Percentiles rank a stretch among this genome's conserved stretches.
Evolutionary conservation across 2,797 vertebrate genomes (phyloP).

Genomic region (Sebastes paucispinis): DNA sequence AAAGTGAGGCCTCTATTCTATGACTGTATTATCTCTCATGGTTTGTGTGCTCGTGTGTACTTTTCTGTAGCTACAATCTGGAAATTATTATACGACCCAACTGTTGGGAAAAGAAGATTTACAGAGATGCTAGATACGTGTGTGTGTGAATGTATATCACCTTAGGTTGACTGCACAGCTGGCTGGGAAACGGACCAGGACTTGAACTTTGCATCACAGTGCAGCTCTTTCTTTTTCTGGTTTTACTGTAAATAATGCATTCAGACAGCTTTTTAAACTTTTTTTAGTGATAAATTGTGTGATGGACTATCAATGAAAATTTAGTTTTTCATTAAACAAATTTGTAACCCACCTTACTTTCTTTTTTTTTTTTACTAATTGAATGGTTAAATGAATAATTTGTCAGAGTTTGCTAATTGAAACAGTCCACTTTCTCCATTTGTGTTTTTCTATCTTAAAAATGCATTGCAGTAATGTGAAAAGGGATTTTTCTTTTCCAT

Average conservation of each 20-base stretch:
- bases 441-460: neutral
- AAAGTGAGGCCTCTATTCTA: neutral
- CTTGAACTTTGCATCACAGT: neutral
- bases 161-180: neutral
- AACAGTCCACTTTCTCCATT: neutral
- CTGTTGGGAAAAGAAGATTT: neutral
- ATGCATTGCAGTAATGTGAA: neutral
- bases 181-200: neutral
- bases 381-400: neutral
- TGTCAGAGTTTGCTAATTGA: neutral
- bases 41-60: neutral
- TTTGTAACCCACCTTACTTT: neutral
- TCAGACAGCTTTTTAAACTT: neutral
- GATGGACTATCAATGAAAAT: neutral
- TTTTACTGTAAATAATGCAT: neutral
- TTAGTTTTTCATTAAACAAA: neutral
- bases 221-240: neutral
- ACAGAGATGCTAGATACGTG: neutral
- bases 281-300: neutral
- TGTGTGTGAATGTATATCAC: neutral
- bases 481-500: neutral
- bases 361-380: neutral
- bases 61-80: neutral
- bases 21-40: neutral
- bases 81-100: neutral